These are phyloP conservation scores for Bombylius major DNA, from an alignment of 2,888 invertebrate genomes.

Conservation along the genomic window DNA sequence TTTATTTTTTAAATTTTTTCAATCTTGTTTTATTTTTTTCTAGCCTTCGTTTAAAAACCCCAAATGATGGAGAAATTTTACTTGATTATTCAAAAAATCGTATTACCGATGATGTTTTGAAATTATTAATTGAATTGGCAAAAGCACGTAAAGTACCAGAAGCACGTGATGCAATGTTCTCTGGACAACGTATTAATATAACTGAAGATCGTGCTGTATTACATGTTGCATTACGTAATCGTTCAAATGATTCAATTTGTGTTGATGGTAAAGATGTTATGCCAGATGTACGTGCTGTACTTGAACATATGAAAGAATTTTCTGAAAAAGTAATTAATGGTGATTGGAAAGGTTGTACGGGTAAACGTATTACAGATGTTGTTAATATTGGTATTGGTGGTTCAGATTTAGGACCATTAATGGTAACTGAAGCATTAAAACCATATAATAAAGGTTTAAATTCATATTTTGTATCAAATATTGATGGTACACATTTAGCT, in stretches of 20 bases:
- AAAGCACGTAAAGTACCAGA: conserved; percentile 67
- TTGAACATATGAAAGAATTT: conserved; percentile 92
- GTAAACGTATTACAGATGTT: conserved; percentile 89
- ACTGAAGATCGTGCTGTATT: conserved; percentile 94
- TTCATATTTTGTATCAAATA: conserved; percentile 94
- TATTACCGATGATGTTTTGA: conserved; percentile 62
- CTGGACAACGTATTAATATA: conserved; percentile 92
- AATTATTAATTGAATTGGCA: conserved; percentile 69
- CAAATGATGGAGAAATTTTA: conserved; percentile 79
- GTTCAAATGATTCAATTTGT: conserved; percentile 50
- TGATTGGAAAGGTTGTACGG: conserved; percentile 70
- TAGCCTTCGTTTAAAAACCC: conserved; percentile 64
- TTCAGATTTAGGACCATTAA: conserved; percentile 94
- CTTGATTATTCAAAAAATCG: conserved; percentile 97
- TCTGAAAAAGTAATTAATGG: conserved; percentile 61
- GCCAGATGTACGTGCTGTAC: conserved; percentile 81
- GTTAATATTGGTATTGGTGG: conserved; percentile 99
- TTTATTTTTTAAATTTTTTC: background rate
- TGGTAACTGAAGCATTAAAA: conserved; percentile 97
- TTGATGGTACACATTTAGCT: conserved; percentile 96
- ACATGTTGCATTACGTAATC: conserved; percentile 86
- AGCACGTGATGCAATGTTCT: conserved; percentile 83
- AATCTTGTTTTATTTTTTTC: background rate
- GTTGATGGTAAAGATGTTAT: conserved; percentile 84
- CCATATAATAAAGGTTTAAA: conserved; percentile 77